phyloP scores from a whole-genome alignment of 2,113 vertebrate species.

The Himantopus leucocephalus region DNA sequence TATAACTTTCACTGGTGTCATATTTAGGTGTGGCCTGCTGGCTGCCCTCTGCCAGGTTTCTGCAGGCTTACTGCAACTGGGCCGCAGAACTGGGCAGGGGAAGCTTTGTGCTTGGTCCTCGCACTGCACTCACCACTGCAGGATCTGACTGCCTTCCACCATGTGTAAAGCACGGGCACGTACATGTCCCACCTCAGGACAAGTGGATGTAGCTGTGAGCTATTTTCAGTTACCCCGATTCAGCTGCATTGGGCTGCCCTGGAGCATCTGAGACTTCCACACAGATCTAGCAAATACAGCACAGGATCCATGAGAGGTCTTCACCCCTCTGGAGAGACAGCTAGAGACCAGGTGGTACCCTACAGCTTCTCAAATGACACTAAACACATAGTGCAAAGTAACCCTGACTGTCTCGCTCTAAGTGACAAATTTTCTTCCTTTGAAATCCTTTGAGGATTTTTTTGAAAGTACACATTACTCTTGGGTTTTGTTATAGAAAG shows the following conservation, averaged over 20 bases:
- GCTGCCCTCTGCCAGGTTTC: background rate
- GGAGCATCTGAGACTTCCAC: background rate
- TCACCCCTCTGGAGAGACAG: background rate
- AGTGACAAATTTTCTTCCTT: background rate
- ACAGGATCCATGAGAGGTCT: background rate
- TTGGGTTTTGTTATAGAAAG: background rate
- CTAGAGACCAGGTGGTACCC: background rate
- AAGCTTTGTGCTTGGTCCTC: background rate
- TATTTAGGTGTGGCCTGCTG: background rate
- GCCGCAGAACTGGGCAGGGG: background rate
- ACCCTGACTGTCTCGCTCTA: background rate
- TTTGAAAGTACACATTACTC: background rate
- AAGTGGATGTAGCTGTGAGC: background rate
- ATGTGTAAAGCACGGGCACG: background rate
- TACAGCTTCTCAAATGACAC: background rate
- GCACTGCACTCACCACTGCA: background rate
- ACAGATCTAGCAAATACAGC: background rate
- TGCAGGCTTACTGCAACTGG: background rate
- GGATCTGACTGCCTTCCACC: background rate
- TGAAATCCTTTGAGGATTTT: background rate
- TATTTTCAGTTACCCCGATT: background rate
- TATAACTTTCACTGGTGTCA: background rate
- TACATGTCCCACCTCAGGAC: background rate
- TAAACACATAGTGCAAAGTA: background rate
- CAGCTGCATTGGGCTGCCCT: background rate